A percentile compares a stretch with the other conserved stretches of the same genome.
phyloP scores from a whole-genome alignment of 92 coral and sea anemone species.

The Epizoanthus stellaris region DNA sequence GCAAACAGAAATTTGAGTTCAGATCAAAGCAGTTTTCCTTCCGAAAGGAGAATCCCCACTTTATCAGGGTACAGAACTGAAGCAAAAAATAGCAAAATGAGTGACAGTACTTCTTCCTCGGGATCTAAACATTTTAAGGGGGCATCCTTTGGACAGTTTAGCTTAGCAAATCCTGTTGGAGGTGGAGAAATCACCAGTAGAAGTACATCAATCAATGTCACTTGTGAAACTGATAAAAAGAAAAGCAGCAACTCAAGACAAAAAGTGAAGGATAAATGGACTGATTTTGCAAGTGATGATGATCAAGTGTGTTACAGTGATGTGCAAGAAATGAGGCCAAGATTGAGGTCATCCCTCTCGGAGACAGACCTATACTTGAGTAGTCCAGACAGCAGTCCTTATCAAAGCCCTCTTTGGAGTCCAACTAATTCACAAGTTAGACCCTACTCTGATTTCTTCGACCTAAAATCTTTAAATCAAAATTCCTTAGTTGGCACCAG shows the following conservation, averaged over 20 bases:
- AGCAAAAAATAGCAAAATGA: not conserved
- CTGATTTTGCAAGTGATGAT: conserved; percentile 52
- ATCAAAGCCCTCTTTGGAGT: conserved; percentile 51
- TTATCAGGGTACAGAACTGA: not conserved
- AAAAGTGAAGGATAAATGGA: conserved; percentile 42
- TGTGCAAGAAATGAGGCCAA: conserved; percentile 24
- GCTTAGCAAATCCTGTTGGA: not conserved
- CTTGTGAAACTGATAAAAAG: not conserved
- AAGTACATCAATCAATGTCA: conserved; percentile 27
- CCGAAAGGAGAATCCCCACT: not conserved
- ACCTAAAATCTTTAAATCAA: conserved; percentile 23
- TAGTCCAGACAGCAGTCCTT: conserved; percentile 33
- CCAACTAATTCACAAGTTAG: conserved; percentile 12
- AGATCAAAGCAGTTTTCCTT: not conserved
- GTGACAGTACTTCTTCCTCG: not conserved
- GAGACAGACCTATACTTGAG: conserved; percentile 62
- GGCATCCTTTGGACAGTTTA: not conserved
- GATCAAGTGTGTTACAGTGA: conserved; percentile 10
- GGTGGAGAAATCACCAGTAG: conserved; percentile 39
- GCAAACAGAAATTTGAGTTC: not conserved
- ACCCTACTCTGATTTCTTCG: conserved; percentile 43
- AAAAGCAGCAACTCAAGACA: conserved; percentile 1
- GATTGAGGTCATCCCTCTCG: conserved; percentile 55
- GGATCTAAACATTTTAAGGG: not conserved
- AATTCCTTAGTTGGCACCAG: not conserved